Conservation (phyloP, 2,113 vertebrate species). For the Plestiodon gilberti region DNA sequence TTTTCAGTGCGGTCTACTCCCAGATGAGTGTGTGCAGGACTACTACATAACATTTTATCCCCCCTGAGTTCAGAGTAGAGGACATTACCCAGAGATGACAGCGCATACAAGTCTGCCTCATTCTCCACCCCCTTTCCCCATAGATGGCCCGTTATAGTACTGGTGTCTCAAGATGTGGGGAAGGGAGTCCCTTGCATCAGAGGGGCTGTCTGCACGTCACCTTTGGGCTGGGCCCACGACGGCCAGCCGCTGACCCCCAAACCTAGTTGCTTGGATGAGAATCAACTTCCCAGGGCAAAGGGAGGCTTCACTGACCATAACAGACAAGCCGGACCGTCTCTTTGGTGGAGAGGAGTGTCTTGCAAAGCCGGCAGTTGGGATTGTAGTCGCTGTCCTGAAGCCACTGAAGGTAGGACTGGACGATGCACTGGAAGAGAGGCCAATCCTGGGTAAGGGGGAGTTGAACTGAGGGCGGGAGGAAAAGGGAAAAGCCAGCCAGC, state of each 20-base stretch:
- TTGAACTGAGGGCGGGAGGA: neutral
- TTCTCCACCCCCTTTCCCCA: neutral
- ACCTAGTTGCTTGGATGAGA: neutral
- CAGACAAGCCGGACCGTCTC: conserved; percentile 89
- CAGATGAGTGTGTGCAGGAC: no score
- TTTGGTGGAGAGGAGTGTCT: conserved; percentile 75
- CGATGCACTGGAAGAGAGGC: conserved; percentile 82
- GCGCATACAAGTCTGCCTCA: no score
- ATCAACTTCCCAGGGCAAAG: neutral
- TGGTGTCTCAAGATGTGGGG: no score
- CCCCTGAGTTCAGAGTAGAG: neutral
- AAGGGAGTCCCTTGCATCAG: no score
- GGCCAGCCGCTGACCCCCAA: neutral
- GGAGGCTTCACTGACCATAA: conserved; percentile 81
- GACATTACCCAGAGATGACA: neutral
- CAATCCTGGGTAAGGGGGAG: neutral
- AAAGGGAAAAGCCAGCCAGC: neutral
- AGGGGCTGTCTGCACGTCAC: no score
- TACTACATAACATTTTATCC: no score
- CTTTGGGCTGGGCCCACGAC: neutral
- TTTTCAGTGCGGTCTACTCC: no score
- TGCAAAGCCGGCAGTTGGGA: conserved; percentile 87
- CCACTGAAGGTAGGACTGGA: conserved; percentile 94
- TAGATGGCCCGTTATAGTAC: no score
- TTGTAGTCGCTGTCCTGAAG: conserved; percentile 95